phyloP scores from a whole-genome alignment of 2,797 vertebrate genomes.

The Prionace glauca region DNA sequence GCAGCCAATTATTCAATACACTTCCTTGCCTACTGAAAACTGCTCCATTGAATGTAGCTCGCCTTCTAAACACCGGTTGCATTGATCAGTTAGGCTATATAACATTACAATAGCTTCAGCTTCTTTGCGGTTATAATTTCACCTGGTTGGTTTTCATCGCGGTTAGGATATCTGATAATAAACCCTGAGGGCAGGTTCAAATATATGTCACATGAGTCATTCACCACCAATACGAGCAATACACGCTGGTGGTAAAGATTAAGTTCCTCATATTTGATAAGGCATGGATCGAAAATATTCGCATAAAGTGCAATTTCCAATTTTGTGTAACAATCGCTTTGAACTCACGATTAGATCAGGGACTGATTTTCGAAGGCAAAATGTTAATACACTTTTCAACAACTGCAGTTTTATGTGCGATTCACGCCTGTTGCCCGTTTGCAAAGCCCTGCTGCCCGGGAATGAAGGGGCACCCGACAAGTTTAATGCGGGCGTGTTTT shows the following conservation, averaged over 20 bases:
- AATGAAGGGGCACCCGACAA: not conserved
- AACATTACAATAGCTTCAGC: too few relatives aligned
- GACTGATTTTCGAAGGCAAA: not conserved
- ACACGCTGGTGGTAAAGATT: not conserved
- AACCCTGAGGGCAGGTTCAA: not conserved
- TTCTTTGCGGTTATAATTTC: not conserved
- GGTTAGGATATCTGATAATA: not conserved
- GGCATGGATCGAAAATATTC: not conserved
- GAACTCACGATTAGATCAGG: not conserved
- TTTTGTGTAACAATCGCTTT: not conserved
- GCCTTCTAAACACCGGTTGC: not conserved
- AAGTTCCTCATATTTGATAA: not conserved
- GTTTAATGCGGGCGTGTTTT: not conserved
- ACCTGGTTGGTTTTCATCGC: not conserved
- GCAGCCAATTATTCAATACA: not conserved
- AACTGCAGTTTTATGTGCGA: too few relatives aligned
- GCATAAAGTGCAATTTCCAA: not conserved
- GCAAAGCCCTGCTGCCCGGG: not conserved
- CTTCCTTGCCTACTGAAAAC: not conserved
- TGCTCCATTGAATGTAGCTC: not conserved
- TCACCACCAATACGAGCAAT: not conserved
- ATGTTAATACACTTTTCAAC: not conserved
- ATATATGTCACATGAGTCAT: not conserved
- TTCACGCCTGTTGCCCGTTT: not conserved
- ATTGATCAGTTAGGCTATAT: too few relatives aligned